These are phyloP conservation scores for Leptoteleia sp. DNA, from an alignment of 1,140 invertebrate species.

Conservation along the genomic window DNA sequence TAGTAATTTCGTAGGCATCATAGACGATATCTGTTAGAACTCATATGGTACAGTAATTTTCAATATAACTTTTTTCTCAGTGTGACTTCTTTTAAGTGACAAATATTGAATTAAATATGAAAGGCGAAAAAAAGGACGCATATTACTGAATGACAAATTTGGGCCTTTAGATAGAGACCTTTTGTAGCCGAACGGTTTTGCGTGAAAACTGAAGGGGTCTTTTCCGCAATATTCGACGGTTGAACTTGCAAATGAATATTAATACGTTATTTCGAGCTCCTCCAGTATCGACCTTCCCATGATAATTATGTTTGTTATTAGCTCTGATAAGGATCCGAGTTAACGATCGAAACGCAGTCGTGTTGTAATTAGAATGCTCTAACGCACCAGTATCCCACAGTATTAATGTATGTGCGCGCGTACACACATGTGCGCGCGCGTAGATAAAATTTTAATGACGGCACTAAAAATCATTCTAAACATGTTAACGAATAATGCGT, in stretches of 20 bases:
- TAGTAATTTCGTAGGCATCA: too few species aligned
- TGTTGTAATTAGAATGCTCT: slow-evolving; percentile 62
- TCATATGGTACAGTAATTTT: too few species aligned
- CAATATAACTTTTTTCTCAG: too few species aligned
- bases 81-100: too few species aligned
- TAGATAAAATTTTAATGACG: slow-evolving; percentile 64
- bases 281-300: slow-evolving; percentile 38
- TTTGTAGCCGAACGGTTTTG: too few species aligned
- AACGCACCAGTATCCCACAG: slow-evolving; percentile 53
- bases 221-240: too few species aligned
- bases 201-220: too few species aligned
- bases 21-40: too few species aligned
- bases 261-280: slow-evolving; percentile 29
- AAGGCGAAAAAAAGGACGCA: too few species aligned
- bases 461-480: slow-evolving; percentile 61
- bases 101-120: too few species aligned
- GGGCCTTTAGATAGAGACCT: too few species aligned
- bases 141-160: too few species aligned
- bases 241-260: slow-evolving; percentile 28
- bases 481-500: slow-evolving; percentile 58
- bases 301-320: slow-evolving; percentile 64
- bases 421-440: slow-evolving; percentile 22
- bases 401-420: slow-evolving; percentile 24
- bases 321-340: slow-evolving; percentile 60
- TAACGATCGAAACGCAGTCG: slow-evolving; percentile 61